Percentiles rank a stretch among this genome's conserved stretches.
phyloP scores from a whole-genome alignment of 2,888 invertebrate species.

The Conchocele bisecta region DNA sequence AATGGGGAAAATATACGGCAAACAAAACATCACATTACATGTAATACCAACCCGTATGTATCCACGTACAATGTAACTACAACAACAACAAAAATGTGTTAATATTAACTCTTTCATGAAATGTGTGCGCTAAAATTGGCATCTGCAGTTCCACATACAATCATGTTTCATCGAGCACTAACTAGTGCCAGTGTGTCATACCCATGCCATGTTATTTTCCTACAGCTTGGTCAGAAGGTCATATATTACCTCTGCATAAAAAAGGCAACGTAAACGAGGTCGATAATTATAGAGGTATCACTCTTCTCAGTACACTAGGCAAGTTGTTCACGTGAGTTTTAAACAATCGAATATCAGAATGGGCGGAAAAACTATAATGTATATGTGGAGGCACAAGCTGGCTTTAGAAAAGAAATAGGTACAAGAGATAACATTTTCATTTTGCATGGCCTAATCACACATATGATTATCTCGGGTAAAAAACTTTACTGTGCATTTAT shows the following conservation, averaged over 20 bases:
- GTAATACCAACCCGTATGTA: no score
- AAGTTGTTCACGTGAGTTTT: slow-evolving; percentile 4
- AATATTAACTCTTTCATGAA: no score
- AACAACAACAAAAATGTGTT: no score
- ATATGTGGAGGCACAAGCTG: slow-evolving; percentile 5
- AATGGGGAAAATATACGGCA: no score
- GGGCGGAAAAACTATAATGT: slow-evolving; percentile 6
- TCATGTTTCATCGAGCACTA: no score
- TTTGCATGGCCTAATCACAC: neutral
- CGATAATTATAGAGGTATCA: slow-evolving; percentile 7
- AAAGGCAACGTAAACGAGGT: no score
- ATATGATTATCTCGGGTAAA: neutral
- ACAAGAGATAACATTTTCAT: slow-evolving; percentile 3
- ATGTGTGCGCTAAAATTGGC: no score
- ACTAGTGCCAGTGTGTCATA: no score
- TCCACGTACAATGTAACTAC: no score
- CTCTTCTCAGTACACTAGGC: slow-evolving; percentile 3
- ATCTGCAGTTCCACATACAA: no score
- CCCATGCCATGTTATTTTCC: slow-evolving; percentile 6
- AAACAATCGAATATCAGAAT: neutral
- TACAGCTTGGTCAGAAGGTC: neutral
- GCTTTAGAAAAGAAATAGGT: neutral
- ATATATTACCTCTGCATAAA: neutral
- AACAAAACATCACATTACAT: no score
- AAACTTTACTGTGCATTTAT: slow-evolving; percentile 4